phyloP scores from a whole-genome alignment of 2,797 vertebrate species.

The Botia kubotai region DNA sequence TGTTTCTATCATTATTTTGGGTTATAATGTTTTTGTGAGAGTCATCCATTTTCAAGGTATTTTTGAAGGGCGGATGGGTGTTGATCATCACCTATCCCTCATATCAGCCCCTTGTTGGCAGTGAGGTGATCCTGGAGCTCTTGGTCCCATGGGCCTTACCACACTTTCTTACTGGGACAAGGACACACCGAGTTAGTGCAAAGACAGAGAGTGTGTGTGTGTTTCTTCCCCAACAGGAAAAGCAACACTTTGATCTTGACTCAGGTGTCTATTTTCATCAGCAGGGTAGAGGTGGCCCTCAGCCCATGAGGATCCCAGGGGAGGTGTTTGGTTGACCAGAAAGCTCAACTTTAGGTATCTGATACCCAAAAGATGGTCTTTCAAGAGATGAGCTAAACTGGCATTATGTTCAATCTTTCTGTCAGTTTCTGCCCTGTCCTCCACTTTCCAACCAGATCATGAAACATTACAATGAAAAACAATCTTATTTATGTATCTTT shows the following conservation, averaged over 20 bases:
- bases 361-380: slow-evolving; percentile 90
- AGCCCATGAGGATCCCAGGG: slow-evolving; percentile 82
- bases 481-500: slow-evolving; percentile 31
- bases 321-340: slow-evolving; percentile 91
- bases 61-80: background rate
- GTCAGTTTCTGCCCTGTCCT: slow-evolving; percentile 67
- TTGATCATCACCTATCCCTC: slow-evolving; percentile 35
- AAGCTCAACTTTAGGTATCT: slow-evolving; percentile 83
- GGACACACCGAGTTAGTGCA: slow-evolving; percentile 36
- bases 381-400: slow-evolving; percentile 80
- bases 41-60: background rate
- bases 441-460: slow-evolving; percentile 40
- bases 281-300: slow-evolving; percentile 78
- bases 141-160: slow-evolving; percentile 50
- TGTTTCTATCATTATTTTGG: background rate
- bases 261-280: slow-evolving; percentile 90
- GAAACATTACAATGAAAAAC: slow-evolving; percentile 47
- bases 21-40: background rate
- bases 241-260: slow-evolving; percentile 92
- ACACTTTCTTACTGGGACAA: slow-evolving; percentile 49
- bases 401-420: slow-evolving; percentile 82
- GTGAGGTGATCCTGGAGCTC: slow-evolving; percentile 14
- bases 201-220: slow-evolving; percentile 37
- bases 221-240: slow-evolving; percentile 67
- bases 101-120: slow-evolving; percentile 31